These are phyloP conservation scores for Meandrina meandrites DNA, from an alignment of 92 coral and sea anemone genomes.

Conservation along the genomic window DNA sequence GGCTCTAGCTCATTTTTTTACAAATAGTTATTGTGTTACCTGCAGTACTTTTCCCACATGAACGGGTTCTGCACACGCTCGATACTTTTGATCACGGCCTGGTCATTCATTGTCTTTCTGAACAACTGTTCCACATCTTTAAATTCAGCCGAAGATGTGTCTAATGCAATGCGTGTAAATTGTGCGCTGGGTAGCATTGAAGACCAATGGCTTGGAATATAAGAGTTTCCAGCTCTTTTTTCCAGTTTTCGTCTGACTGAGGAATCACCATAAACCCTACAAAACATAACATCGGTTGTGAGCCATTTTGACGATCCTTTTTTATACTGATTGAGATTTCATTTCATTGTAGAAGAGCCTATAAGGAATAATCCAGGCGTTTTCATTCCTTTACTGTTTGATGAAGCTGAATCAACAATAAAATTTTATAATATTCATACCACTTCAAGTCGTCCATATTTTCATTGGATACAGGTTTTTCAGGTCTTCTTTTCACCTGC, in stretches of 20 bases:
- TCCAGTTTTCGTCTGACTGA: background rate
- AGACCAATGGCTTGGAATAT: slow-evolving; percentile 53
- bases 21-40: background rate
- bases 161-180: slow-evolving; percentile 42
- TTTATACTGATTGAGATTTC: no score
- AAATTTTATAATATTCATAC: background rate
- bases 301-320: background rate
- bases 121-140: slow-evolving; percentile 57
- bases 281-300: background rate
- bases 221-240: background rate
- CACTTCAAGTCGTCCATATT: slow-evolving; percentile 5
- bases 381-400: no score
- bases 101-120: slow-evolving; percentile 39
- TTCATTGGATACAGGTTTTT: background rate
- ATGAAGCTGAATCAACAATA: no score
- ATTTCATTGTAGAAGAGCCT: no score
- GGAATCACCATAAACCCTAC: background rate
- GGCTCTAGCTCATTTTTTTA: no score
- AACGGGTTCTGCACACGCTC: slow-evolving; percentile 78
- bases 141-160: slow-evolving; percentile 60
- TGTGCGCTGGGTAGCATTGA: slow-evolving; percentile 51
- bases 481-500: slow-evolving; percentile 24
- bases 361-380: no score
- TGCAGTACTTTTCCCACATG: slow-evolving; percentile 72
- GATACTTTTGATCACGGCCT: slow-evolving; percentile 46